Evolutionary conservation across 2,888 invertebrate genomes (phyloP), one percentile per base, ranked within the genome.

Genomic region (Nycteola revayana): DNA sequence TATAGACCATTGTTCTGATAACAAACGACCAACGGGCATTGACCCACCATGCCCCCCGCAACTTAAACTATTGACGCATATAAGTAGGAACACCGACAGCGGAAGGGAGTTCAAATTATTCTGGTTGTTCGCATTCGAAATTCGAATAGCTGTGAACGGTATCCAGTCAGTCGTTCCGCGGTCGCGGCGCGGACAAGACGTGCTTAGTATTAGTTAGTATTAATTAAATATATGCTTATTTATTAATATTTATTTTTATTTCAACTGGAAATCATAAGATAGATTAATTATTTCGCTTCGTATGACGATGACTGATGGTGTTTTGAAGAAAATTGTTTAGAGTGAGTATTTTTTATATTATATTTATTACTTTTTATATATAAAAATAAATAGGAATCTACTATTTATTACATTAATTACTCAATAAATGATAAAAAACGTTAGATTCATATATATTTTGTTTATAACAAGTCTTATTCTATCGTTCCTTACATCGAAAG

Each of bases 121-220:
- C 42, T 79, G 79, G 80, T 35, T 42, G 47, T 50, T 49, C 29
- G 56, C 60, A 58, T 72, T 66, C 53, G 50, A 60, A 50, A 57
- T 59, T 51, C 41, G 54, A 45, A 43, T 49, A 36, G 41, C 43
- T 33, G 35, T 34, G 32, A 44, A 17, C 36, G n/a, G n/a, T n/a
- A n/a, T 30, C 44, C 61, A 70, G 67, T 48, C 73, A 83, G 84
- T 83, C 57, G 66, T 60, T 64, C 66, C 59, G 42, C 63, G 50
- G 49, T 44, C 53, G 42, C 36, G 46, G 55, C 22, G 42, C 39
- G 10, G 62, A 28, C 34, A 34, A 51, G 62, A 68, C 72, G 69
- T 49, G 10, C 1, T 7, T 14, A 3, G 3, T 0, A 1, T 7
- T 31, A 49, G 49, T 49, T 40, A 49, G 49, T 39, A 49, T 35